Evolutionary conservation across 1,140 invertebrate species (phyloP), one percentile per base, ranked within the genome.

Genomic region (Hyphantria cunea): DNA sequence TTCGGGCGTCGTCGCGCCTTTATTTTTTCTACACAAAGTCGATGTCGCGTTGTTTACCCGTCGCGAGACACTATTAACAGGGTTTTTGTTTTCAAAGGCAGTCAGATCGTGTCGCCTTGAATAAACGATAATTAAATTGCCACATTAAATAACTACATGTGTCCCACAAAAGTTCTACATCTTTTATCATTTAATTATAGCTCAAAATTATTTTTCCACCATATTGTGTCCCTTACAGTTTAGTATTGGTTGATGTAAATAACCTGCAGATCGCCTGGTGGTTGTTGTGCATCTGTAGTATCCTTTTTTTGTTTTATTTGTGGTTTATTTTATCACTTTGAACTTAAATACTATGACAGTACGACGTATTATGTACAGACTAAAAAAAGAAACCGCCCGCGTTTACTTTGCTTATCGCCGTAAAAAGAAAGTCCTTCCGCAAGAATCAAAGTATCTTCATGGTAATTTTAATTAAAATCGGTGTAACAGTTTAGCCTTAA

Each of bases 1-100:
- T 89, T 88, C 88, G 85, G 80, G 78, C 80, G 84, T 86, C 86
- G 88, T 88, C 81, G 81, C 86, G 84, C 82, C 81, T 89, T 90
- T 88, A 89, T 90, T 86, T 89, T 89, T 90, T 88, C 74, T 86
- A 79, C 79, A 78, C 74, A 77, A 84, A 82, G 78, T 80, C 71
- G 64, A 69, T 80, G 82, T 83, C 76, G 78, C 72, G 68, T 68
- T 86, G 86, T 90, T 87, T 90, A 86, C 86, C 74, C 78, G 69
- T 67, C 67, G 71, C 78, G 70, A 76, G 69, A 74, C 84, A 80
- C 75, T 85, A 87, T 86, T 86, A 87, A 80, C 75, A 77, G 78
- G 77, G 73, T 77, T 76, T 84, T 87, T 87, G 82, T 86, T 87
- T 85, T 82, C 70, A 79, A 72, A 80, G 71, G 73, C 76, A 78